Base-by-base conservation (phyloP, 2,113 vertebrate species). In the Scopus umbretta region DNA sequence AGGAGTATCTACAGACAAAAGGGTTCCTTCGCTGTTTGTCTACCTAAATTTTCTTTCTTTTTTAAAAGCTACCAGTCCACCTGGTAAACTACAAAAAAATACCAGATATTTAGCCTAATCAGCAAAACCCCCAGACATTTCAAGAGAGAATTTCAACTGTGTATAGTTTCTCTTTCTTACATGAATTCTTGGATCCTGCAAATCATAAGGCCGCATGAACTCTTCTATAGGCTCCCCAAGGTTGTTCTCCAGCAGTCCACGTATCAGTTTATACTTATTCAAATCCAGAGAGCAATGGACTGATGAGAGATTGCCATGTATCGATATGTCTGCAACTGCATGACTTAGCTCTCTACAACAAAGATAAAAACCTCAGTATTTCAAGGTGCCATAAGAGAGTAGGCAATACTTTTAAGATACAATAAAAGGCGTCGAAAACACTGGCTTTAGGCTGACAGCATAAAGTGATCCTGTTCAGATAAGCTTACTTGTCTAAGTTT, bases 211-310 rank as follows among this genome's bases (percentile, higher is more conserved):
- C 34, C 99, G 97, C 96, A 99, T 98, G 93, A 99, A 99, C 75
- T 99, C 99, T 91, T 99, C 99, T 12, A 99, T 94, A 5, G 99
- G 99, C 56, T 99, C 99, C 21, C 99, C 99, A 1, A 99, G 98
- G 96, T 99, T 99, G 97, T 99, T 99, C 91, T 99, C 99, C 85
- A 99, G 95, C 58, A 99, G 98, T 6, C 99, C 99, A 15, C 98
- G 98, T 81, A 99, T 99, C 79, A 99, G 98, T 66, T 98, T 99
- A 80, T 99, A 99, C 96, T 99, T 99, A 87, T 97, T 98, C 94
- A 99, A 93, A 84, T 99, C 99, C 98, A 99, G 94, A 17, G 99
- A 99, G 94, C 99, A 99, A 95, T 99, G 99, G 4, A 99, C 99
- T 2, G 99, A 99, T 1, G 99, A 99, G 59, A 99, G 97, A 67